Conservation (phyloP, 37 sponge, comb jelly and placozoan species). For the Cladorhizidae sp. region DNA sequence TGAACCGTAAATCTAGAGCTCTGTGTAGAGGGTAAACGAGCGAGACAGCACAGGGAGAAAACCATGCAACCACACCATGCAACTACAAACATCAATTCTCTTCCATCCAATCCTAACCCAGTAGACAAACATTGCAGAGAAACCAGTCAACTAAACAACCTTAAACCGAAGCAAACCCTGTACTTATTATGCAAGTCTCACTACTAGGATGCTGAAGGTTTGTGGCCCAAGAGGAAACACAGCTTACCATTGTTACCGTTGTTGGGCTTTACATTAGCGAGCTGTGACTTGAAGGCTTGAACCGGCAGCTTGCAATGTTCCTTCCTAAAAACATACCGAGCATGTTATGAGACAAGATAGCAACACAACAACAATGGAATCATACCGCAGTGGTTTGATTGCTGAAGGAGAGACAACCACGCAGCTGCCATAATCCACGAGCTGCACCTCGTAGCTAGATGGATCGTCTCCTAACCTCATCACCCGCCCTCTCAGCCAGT, state of each 20-base stretch:
- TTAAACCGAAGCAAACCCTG: no score
- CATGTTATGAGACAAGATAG: background rate
- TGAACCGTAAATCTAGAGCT: no score
- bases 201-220: no score
- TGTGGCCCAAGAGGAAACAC: no score
- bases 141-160: no score
- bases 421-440: constrained; percentile 65
- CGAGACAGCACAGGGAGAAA: no score
- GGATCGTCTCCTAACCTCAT: constrained; percentile 14
- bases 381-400: constrained; percentile 54
- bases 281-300: constrained; percentile 43
- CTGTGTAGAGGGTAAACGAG: no score
- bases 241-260: background rate
- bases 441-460: constrained; percentile 38
- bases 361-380: background rate
- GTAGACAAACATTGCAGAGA: no score
- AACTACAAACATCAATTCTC: no score
- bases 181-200: no score
- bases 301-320: constrained; percentile 31
- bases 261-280: constrained; percentile 38
- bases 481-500: constrained; percentile 61
- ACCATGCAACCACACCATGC: no score
- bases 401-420: constrained; percentile 43
- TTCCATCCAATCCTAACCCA: no score
- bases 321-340: constrained; percentile 8